Evolutionary conservation across 2,888 invertebrate species (phyloP).

Genomic region (Eilema caniola): DNA sequence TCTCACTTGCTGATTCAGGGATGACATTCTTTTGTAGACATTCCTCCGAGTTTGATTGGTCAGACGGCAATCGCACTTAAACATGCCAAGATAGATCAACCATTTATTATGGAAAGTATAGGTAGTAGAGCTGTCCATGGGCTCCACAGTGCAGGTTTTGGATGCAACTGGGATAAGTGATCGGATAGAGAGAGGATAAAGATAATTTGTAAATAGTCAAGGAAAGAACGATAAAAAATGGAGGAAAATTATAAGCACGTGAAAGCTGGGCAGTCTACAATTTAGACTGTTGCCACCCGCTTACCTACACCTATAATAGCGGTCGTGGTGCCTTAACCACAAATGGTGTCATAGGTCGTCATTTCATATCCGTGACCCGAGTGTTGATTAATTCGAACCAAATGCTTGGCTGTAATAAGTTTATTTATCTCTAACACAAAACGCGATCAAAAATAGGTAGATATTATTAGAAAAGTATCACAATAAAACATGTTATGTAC

Average conservation of each 20-base stretch:
- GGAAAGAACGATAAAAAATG: not conserved
- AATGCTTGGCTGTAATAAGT: not conserved
- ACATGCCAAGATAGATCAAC: no score
- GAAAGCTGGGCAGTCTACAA: not conserved
- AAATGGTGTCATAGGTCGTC: not conserved
- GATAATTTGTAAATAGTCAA: not conserved
- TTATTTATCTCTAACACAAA: not conserved
- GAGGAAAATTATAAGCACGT: not conserved
- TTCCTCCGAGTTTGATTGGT: not conserved
- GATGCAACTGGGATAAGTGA: no score
- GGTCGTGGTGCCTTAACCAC: not conserved
- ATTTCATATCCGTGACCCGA: not conserved
- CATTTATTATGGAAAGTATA: no score
- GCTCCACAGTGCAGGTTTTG: not conserved
- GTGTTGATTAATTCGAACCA: not conserved
- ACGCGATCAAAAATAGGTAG: not conserved
- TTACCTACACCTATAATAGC: not conserved
- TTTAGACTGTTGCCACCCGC: not conserved
- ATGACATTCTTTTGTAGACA: not conserved
- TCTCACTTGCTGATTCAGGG: not conserved
- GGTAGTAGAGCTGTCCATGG: not conserved
- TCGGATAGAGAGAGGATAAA: not conserved
- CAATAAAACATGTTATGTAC: not conserved
- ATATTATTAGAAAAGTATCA: not conserved
- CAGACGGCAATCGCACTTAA: not conserved